Evolutionary conservation across 2,113 vertebrate species (phyloP).

Genomic region (Antigone vipio): DNA sequence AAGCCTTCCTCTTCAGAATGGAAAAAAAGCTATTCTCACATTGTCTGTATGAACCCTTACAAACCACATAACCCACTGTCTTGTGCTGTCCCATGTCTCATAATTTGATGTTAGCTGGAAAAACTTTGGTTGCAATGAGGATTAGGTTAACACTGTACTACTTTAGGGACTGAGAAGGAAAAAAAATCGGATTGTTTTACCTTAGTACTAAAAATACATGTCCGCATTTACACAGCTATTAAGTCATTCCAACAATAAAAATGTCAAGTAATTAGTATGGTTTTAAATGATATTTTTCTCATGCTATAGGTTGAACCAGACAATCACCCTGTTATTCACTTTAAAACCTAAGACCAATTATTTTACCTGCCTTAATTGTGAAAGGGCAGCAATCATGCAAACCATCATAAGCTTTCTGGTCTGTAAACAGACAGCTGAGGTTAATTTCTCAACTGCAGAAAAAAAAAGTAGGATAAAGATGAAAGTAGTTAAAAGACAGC

Average conservation of each 20-base stretch:
- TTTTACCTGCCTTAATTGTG: neutral
- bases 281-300: neutral
- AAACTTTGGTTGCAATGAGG: neutral
- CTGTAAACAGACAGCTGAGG: neutral
- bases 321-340: neutral
- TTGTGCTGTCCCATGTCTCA: neutral
- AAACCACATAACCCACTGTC: neutral
- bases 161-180: neutral
- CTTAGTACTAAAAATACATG: neutral
- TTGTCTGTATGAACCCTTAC: neutral
- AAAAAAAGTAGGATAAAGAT: neutral
- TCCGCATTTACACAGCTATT: neutral
- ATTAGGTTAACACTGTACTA: neutral
- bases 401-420: neutral
- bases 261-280: neutral
- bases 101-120: neutral
- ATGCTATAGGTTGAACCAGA: neutral
- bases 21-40: neutral
- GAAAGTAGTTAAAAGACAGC: neutral
- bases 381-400: neutral
- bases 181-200: neutral
- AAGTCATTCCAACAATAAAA: neutral
- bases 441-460: neutral
- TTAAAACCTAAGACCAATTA: neutral
- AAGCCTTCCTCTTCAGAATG: neutral